phyloP scores from a whole-genome alignment of 2,888 invertebrate genomes.

The Atethmia centrago region DNA sequence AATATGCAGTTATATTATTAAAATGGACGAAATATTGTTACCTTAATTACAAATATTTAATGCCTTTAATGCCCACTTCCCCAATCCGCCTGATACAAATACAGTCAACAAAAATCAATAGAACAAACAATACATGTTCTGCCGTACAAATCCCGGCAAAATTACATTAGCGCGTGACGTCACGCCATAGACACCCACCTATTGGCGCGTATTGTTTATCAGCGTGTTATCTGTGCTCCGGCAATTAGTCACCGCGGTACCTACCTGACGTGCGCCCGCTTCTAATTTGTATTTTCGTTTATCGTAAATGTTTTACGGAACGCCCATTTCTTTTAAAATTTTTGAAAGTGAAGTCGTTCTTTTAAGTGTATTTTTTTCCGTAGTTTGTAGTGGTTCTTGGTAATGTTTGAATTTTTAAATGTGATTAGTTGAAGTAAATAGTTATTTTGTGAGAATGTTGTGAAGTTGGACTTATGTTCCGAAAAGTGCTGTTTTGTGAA shows the following conservation, averaged over 20 bases:
- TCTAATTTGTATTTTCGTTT: slow-evolving; percentile 57
- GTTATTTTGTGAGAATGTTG: slow-evolving; percentile 30
- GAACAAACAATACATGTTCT: slow-evolving; percentile 52
- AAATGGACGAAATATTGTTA: background rate
- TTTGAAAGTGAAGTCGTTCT: slow-evolving; percentile 21
- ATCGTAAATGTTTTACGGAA: slow-evolving; percentile 48
- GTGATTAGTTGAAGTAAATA: background rate
- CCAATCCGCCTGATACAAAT: slow-evolving; percentile 7
- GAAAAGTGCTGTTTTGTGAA: slow-evolving; percentile 78
- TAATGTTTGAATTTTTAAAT: slow-evolving; percentile 1
- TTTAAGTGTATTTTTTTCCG: background rate
- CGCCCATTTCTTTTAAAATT: slow-evolving; percentile 41
- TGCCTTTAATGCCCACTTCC: background rate
- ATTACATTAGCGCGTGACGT: slow-evolving; percentile 76
- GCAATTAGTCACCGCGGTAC: slow-evolving; percentile 81
- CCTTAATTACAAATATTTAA: slow-evolving; percentile 11
- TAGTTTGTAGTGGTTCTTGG: slow-evolving; percentile 1
- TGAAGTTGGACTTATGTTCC: slow-evolving; percentile 68
- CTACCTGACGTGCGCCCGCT: slow-evolving; percentile 74
- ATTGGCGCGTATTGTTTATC: slow-evolving; percentile 79
- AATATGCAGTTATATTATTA: background rate
- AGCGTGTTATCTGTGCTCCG: slow-evolving; percentile 79
- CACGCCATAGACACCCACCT: slow-evolving; percentile 63
- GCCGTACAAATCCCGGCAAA: slow-evolving; percentile 73
- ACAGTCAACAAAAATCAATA: slow-evolving; percentile 63